Percentiles rank a stretch among this genome's conserved stretches.
phyloP scores from a whole-genome alignment of 2,797 vertebrate species.

The Ptychadena robeensis region DNA sequence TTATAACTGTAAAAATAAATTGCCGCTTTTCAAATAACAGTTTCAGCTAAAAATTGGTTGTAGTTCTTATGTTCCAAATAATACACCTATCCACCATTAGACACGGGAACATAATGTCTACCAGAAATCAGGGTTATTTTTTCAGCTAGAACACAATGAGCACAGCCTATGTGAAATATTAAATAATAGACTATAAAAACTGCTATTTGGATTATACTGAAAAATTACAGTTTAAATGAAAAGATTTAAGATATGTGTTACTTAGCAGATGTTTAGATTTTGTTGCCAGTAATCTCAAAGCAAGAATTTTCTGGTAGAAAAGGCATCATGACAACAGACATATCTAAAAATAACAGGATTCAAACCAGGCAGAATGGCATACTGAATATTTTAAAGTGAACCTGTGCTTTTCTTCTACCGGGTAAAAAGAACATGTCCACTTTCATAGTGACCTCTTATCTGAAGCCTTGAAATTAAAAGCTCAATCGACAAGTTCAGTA shows the following conservation, averaged over 20 bases:
- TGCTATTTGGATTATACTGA: not conserved
- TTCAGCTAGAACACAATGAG: not conserved
- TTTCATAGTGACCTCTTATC: not conserved
- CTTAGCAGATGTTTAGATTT: slow-evolving; percentile 13
- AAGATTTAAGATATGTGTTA: not conserved
- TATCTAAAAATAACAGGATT: slow-evolving; percentile 21
- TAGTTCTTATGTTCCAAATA: too few relatives aligned
- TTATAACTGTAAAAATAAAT: too few relatives aligned
- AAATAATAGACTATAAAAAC: not conserved
- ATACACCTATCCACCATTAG: not conserved
- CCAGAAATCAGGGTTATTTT: not conserved
- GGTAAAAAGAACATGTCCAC: not conserved
- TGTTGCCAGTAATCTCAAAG: not conserved
- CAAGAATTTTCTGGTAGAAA: slow-evolving; percentile 23
- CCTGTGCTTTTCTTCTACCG: not conserved
- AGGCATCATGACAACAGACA: not conserved
- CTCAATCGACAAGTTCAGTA: too few relatives aligned
- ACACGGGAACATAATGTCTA: not conserved
- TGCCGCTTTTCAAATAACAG: too few relatives aligned
- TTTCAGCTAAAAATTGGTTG: too few relatives aligned
- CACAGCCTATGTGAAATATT: not conserved
- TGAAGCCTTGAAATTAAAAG: too few relatives aligned
- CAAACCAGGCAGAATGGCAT: not conserved
- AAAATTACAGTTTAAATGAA: not conserved
- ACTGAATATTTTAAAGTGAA: not conserved